Evolutionary conservation across 1,140 invertebrate species (phyloP), one percentile per base, ranked within the genome.

Genomic region (Drosophila auraria): DNA sequence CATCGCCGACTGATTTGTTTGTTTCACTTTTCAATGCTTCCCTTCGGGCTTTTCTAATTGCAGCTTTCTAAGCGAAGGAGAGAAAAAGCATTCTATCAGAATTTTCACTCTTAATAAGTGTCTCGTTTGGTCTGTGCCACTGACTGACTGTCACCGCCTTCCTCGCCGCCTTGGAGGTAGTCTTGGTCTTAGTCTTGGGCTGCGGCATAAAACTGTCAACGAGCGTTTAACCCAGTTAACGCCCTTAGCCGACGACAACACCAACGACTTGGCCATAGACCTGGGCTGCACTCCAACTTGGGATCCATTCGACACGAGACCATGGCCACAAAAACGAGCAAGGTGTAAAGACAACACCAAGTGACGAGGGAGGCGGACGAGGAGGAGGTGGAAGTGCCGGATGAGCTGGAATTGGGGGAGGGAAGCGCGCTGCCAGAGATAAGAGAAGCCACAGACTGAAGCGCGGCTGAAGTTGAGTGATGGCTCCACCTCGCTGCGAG

Each of bases 31-130:
- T 83, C 57, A 62, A 76, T 56, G 44, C 17, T 27, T 49, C 50
- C 30, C 51, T 50, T 49, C 38, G 68, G 72, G n/a, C 71, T 56
- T 64, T 44, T 64, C 66, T 89, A 89, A 89, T 89, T 89, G 81
- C 83, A 72, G 56, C 80, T 83, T 83, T 87, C 71, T 78, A 87
- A 77, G 80, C 80, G 66, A 64, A 78, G 56, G 51, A 45, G 75
- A 58, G 68, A 83, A 71, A 89, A 83, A 81, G 17, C 63, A 81
- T 89, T 89, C 84, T 72, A 58, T 51, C 53, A 89, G 78, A 89
- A 89, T 89, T 89, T 89, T 89, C 84, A 89, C 84, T 89, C 84
- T 90, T 89, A 90, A 79, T 79, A 90, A 89, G 86, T 90, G 80
- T 81, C 83, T 87, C 73, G 84, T 83, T 87, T 87, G 84, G 72